Evolutionary conservation across 2,888 invertebrate species (phyloP).

Genomic region (Sepioteuthis lessoniana): DNA sequence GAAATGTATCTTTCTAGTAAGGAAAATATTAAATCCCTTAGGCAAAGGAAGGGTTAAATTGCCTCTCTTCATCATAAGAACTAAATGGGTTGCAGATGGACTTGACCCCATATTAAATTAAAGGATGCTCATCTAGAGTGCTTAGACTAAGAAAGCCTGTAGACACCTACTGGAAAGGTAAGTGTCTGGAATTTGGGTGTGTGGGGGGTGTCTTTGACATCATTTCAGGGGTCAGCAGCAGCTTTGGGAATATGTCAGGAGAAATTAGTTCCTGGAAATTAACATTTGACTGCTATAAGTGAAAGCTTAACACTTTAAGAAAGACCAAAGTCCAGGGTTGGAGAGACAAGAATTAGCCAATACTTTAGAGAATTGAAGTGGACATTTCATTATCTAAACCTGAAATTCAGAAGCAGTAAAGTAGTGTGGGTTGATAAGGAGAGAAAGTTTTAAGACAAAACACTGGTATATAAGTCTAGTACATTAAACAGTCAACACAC

Average conservation of each 20-base stretch:
- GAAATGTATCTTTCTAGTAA: too few species aligned
- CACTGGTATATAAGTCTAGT: neutral
- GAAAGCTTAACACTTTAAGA: neutral
- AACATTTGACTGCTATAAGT: conserved; percentile 18
- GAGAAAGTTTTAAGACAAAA: neutral
- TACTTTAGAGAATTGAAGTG: neutral
- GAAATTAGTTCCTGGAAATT: neutral
- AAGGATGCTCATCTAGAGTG: neutral
- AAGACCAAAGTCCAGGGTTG: neutral
- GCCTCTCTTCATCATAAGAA: neutral
- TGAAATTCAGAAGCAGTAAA: neutral
- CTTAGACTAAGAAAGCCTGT: neutral
- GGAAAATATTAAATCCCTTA: neutral
- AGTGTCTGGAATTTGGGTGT: neutral
- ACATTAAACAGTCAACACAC: too few species aligned
- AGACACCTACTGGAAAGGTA: neutral
- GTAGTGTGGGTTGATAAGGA: neutral
- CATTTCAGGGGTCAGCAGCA: neutral
- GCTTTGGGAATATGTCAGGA: neutral
- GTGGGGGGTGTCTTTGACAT: neutral
- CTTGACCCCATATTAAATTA: neutral
- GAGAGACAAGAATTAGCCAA: neutral
- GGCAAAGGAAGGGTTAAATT: neutral
- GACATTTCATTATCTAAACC: neutral
- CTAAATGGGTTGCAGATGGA: neutral